Evolutionary conservation across 2,888 invertebrate species (phyloP), one percentile per base, ranked within the genome.

Genomic region (Epinotia brunnichana): DNA sequence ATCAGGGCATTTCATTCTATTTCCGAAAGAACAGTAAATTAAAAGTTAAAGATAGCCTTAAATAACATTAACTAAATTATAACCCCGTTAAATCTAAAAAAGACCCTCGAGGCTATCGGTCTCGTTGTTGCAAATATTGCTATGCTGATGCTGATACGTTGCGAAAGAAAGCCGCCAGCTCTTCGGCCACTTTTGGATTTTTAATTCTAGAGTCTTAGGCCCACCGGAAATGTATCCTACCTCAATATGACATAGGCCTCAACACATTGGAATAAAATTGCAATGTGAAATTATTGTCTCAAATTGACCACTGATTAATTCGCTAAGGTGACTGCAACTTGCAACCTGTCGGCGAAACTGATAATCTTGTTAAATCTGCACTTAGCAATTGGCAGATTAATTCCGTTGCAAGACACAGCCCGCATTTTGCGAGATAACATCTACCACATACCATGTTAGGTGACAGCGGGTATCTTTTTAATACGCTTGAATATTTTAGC

Each of bases 301-400:
- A 48, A 13, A 48, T 48, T 5, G 48, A 44, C 13, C 5, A 51
- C 54, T 74, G 74, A 74, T 74, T 67, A 74, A 76, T 74, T 41
- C 51, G 60, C 63, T 19, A 24, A 68, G 53, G 63, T 35, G 48
- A 57, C 60, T 74, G 68, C 74, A 74, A 74, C 70, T 72, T 74
- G 68, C 72, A 64, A 72, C 62, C 59, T 74, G 74, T 74, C 69
- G n/a, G 64, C 44, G 17, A 21, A 17, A n/a, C 67, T 64, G 74
- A 74, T 74, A 74, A 74, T 74, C 74, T 72, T 72, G 72, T 74
- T 74, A 74, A 72, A 74, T 72, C 71, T 74, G 69, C 74, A 72
- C 72, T 74, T 72, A 66, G 70, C 66, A 59, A 53, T 74, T 53
- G 68, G 69, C 69, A 61, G 72, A 74, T 74, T 69, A 74, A 74